Evolutionary conservation across 2,888 invertebrate species (phyloP).

Genomic region (Heliconius ethilla): DNA sequence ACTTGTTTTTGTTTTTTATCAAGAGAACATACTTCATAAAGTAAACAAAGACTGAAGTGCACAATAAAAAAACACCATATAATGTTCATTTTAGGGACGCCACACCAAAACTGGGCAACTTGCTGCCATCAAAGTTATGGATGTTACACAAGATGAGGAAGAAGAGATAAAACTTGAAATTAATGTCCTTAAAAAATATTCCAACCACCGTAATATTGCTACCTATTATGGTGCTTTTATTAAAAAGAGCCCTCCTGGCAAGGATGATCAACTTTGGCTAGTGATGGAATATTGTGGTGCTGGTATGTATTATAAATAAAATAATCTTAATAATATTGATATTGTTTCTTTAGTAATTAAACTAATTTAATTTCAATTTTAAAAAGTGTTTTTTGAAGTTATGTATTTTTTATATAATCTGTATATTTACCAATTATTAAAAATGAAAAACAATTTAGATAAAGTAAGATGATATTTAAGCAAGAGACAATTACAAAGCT

Average conservation of each 20-base stretch:
- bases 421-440: neutral
- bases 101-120: constrained; percentile 99
- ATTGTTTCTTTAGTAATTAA: neutral
- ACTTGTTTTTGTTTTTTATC: too few species aligned
- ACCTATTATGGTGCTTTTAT: constrained; percentile 99
- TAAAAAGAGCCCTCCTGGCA: constrained; percentile 98
- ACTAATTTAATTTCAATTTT: neutral
- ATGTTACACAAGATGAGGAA: constrained; percentile 99
- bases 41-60: neutral
- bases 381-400: neutral
- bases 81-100: constrained; percentile 87
- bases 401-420: neutral
- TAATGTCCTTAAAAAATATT: constrained; percentile 99
- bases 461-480: constrained; percentile 7
- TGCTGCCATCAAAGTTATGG: constrained; percentile 99
- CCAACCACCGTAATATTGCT: constrained; percentile 99
- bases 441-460: neutral
- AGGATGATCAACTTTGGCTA: constrained; percentile 99
- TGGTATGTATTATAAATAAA: constrained; percentile 74
- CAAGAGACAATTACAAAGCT: constrained; percentile 11
- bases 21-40: neutral
- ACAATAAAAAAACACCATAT: neutral
- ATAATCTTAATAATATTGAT: neutral
- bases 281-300: constrained; percentile 99
- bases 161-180: constrained; percentile 99